phyloP scores from a whole-genome alignment of 2,113 vertebrate species.

The Pitta sordida region DNA sequence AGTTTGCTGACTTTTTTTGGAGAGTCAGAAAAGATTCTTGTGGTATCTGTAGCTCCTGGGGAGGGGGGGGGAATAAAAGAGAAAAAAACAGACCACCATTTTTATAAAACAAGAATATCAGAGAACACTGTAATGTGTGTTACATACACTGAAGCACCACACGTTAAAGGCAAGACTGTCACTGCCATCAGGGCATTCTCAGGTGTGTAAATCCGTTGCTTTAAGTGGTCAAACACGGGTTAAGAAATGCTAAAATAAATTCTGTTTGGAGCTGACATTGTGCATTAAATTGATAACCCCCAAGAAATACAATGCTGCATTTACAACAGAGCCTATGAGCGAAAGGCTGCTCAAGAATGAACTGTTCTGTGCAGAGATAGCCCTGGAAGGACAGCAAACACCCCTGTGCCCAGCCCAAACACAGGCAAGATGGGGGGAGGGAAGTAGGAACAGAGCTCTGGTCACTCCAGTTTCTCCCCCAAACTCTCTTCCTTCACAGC shows the following conservation, averaged over 20 bases:
- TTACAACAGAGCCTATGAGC: background rate
- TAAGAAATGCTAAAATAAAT: background rate
- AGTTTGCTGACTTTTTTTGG: background rate
- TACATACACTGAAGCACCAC: background rate
- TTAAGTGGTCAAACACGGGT: background rate
- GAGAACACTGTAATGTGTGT: background rate
- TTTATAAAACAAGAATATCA: background rate
- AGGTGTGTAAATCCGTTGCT: background rate
- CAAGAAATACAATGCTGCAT: background rate
- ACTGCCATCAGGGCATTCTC: background rate
- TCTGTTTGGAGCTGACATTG: background rate
- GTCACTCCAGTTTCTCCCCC: background rate
- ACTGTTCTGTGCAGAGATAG: background rate
- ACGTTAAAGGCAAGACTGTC: background rate
- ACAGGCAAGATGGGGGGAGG: background rate
- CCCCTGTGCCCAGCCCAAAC: background rate
- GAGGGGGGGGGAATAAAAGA: background rate
- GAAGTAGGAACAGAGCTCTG: background rate
- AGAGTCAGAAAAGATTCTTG: background rate
- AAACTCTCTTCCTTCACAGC: background rate
- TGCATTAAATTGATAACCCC: background rate
- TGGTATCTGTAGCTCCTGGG: background rate
- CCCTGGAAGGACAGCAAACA: background rate
- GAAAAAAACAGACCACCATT: background rate
- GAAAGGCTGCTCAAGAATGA: background rate